Base-by-base conservation (phyloP, 2,113 vertebrate genomes). In the Pica pica region DNA sequence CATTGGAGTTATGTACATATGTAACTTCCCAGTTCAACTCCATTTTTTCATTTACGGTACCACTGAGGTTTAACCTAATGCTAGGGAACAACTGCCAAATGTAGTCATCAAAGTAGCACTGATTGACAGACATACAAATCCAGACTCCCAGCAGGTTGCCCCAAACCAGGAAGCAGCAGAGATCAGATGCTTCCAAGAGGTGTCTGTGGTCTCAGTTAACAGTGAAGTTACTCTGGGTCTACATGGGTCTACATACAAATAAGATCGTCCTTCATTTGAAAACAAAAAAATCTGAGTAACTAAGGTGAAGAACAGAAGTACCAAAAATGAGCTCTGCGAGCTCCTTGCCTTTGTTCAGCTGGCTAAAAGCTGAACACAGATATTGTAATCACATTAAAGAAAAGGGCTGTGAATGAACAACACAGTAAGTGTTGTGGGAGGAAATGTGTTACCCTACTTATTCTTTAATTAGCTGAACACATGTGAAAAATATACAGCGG, bases 161-260 rank as follows among this genome's bases (percentile, higher is more conserved):
- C 46, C 87, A 67, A 83, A 70, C 91, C 60, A 82, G 77, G 63
- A 90, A 83, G 22, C 68, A 94, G 63, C 68, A 93, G 71, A 88
- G 74, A 93, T 78, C 39, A 61, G 56, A 68, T 44, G 63, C 59
- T 91, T 41, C 56, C 42, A 83, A 93, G 92, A 65, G 6, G 13
- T 26, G 27, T 50, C 49, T 82, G 46, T 63, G 55, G 20, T 93
- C 69, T 95, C 65, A 49, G 52, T 30, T 88, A 79, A 79, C 35
- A 82, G 65, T 41, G 78, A 61, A 84, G 73, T 96, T 97, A 96
- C 96, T 96, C 95, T 96, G 95, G 96, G 92, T 97, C 95, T 97
- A 96, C 93, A 10, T 88, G 86, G 90, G 78, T 93, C 67, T 92
- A 74, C 30, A 37, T 53, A 74, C 24, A 91, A 88, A 90, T 50